Base-by-base conservation (phyloP, 2,113 vertebrate species). In the Sorex fumeus region DNA sequence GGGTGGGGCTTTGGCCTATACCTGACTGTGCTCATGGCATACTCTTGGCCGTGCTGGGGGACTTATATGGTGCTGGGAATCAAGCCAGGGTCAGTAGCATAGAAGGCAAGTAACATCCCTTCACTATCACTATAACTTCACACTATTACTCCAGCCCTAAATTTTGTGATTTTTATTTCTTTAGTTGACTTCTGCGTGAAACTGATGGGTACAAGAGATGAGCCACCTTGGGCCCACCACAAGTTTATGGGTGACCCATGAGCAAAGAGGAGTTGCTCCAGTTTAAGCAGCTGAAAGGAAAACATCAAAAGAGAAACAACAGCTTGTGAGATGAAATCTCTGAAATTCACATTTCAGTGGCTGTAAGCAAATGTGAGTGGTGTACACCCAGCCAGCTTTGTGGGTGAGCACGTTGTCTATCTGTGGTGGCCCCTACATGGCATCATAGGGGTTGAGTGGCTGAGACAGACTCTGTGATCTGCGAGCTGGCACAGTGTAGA, bases 271-370 rank as follows among this genome's bases (percentile, higher is more conserved):
- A 16, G 1, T 70, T 79, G 47, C 79, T 92, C 45, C 50, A 27
- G 40, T 83, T 86, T 50, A 84, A 93, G 77, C 62, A 57, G 57
- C 3, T 62, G 32, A 75, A 62, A 88, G 62, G 76, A 50, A 50
- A 79, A 85, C 74, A 80, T 32, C 50, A 72, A 87, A 91, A 87
- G 64, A 74, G 13, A 45, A 78, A 66, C 27, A 77, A 74, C 36
- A 43, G 18, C 85, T 90, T 30, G 34, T 16, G 34, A 57, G 11
- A 4, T 36, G 50, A 93, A 84, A 71, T 92, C 21, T 79, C 27
- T 15, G 60, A 66, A 81, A 81, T 94, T 91, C 36, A 76, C 13
- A 84, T 77, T 62, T 87, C 69, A 53, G 53, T 9, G 43, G n/a
- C 45, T 84, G 23, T 13, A 28, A 69, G 45, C 47, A 84, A 71